A percentile compares a stretch with the other conserved stretches of the same genome.
Evolutionary conservation across 2,797 vertebrate genomes (phyloP).

Genomic region (Myotis pilosus): DNA sequence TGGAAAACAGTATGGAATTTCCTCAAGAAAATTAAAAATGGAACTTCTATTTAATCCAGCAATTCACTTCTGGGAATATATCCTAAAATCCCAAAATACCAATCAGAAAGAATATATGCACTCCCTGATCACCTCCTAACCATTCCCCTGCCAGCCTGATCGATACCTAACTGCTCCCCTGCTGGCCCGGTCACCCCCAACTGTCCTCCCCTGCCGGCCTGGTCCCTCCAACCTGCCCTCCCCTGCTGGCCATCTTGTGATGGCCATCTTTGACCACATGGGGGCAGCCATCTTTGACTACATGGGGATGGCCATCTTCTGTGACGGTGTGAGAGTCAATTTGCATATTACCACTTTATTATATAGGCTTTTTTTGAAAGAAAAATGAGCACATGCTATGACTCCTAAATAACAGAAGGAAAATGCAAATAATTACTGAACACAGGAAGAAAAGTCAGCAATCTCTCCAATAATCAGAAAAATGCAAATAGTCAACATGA

Average conservation of each 20-base stretch:
- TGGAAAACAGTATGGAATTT: background rate
- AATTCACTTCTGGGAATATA: background rate
- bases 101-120: background rate
- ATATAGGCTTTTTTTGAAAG: background rate
- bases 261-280: no score
- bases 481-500: background rate
- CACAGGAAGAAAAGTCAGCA: background rate
- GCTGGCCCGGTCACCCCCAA: no score
- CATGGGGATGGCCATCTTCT: no score
- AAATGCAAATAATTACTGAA: background rate
- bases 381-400: background rate
- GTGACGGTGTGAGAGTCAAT: no score
- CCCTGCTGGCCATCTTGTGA: no score
- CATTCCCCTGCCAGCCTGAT: no score
- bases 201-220: no score
- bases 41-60: background rate
- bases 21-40: background rate
- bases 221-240: no score
- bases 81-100: background rate
- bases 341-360: no score
- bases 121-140: no score
- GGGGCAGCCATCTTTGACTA: no score
- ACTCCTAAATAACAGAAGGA: constrained; percentile 22
- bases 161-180: no score
- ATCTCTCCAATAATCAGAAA: constrained; percentile 19